Conservation (phyloP, 1,140 invertebrate species). For the Bombus pyrosoma region DNA sequence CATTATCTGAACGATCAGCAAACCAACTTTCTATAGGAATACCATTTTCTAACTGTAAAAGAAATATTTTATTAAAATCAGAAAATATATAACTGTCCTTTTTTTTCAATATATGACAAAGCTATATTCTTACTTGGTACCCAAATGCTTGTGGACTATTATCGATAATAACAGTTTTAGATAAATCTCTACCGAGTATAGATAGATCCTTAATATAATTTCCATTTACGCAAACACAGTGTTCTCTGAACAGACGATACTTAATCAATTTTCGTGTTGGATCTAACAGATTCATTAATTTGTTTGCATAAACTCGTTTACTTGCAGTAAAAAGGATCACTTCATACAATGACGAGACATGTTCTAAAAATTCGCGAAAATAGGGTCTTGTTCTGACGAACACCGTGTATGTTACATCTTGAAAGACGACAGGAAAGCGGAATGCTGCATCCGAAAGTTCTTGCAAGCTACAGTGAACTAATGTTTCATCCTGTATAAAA, state of each 20-base stretch:
- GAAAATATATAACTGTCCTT: neutral
- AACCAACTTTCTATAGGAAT: conserved; percentile 99
- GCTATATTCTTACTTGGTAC: conserved; percentile 87
- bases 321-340: conserved; percentile 98
- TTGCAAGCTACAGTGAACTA: conserved; percentile 97
- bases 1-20: conserved; percentile 93
- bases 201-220: conserved; percentile 98
- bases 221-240: conserved; percentile 97
- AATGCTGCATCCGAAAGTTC: conserved; percentile 96
- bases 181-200: conserved; percentile 95
- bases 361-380: conserved; percentile 95
- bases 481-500: conserved; percentile 90
- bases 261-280: conserved; percentile 95
- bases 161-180: conserved; percentile 96
- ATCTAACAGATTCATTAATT: conserved; percentile 96
- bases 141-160: conserved; percentile 97
- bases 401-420: conserved; percentile 94
- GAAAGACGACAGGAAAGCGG: conserved; percentile 96
- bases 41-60: conserved; percentile 95
- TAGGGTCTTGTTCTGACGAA: conserved; percentile 96
- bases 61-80: conserved; percentile 44
- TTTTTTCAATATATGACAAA: neutral
- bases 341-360: conserved; percentile 95
- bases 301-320: conserved; percentile 97
- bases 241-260: conserved; percentile 95